Evolutionary conservation across 2,888 invertebrate species (phyloP).

Genomic region (Drosophila pseudotalamancana): DNA sequence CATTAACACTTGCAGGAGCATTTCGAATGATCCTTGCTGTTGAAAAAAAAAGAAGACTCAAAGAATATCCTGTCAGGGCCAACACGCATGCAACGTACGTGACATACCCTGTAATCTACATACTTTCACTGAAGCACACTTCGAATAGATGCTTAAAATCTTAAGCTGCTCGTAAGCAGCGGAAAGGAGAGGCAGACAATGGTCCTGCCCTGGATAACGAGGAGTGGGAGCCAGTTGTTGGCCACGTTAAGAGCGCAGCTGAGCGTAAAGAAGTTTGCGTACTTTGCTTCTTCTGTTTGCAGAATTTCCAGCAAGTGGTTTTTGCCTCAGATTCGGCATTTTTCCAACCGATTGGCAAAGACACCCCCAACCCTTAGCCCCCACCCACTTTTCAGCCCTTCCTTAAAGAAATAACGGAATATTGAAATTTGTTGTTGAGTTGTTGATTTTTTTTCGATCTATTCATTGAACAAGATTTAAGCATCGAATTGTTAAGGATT

Average conservation of each 20-base stretch:
- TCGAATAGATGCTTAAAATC: too few species aligned
- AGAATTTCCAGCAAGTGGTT: conserved; percentile 52
- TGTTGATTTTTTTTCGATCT: background rate
- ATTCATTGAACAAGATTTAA: conserved; percentile 9
- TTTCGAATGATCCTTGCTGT: too few species aligned
- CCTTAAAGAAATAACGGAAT: background rate
- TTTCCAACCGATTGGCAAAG: conserved; percentile 52
- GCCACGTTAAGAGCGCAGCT: conserved; percentile 24
- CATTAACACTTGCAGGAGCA: too few species aligned
- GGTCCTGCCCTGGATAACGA: accelerated
- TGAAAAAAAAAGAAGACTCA: too few species aligned
- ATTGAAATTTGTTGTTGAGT: background rate
- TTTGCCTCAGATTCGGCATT: conserved; percentile 32
- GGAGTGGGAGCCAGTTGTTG: conserved; percentile 1
- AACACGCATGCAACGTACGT: too few species aligned
- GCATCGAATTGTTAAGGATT: background rate
- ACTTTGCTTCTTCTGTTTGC: conserved; percentile 32
- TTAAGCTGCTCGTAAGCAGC: too few species aligned
- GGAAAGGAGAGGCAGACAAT: background rate
- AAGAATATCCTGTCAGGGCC: too few species aligned
- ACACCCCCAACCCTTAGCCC: background rate
- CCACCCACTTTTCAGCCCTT: too few species aligned
- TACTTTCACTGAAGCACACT: too few species aligned
- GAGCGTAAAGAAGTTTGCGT: conserved; percentile 33
- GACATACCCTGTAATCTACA: too few species aligned